Base-by-base conservation (phyloP, 2,888 invertebrate species). In the Agrotis clavis region DNA sequence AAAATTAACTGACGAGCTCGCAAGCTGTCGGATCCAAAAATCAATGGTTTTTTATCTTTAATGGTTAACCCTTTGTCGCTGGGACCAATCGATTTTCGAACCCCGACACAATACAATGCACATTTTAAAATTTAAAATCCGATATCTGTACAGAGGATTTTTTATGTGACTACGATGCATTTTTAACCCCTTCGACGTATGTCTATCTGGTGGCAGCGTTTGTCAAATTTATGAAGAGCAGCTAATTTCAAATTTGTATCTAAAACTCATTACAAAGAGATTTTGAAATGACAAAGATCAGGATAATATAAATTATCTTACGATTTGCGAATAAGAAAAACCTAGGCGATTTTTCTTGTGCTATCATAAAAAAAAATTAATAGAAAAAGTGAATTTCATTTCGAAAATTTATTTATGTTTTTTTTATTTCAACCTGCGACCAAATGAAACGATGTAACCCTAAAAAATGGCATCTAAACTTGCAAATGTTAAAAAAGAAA, bases 51-150 rank as follows among this genome's bases (percentile, higher is more conserved):
- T 94, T 91, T 94, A 92, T 93, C 93, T 95, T 94, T 94, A 95
- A 95, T 94, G 95, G 94, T 90, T 93, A 94, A 94, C 95, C 96
- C 95, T 96, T 96, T 94, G 93, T 92, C 89, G 91, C 90, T 89
- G 87, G 90, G 92, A 90, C 95, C 95, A 96, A 96, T 96, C 96
- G 96, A 96, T 96, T 95, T 90, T 90, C 92, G 93, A 94, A 90
- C 96, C 95, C 94, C 79, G 94, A 86, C 90, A 86, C 94, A 94
- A 95, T 96, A 95, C 96, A 96, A 96, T 94, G 94, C 96, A 94
- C 96, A 95, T 96, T 96, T 96, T 96, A 96, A 96, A 96, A 93
- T 96, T 96, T 96, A 95, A 96, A 96, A 96, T 96, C 96, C 96
- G 96, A 96, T 96, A 96, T 96, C 96, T 96, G 93, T 94, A 91